Base-by-base conservation (phyloP, 2,113 vertebrate genomes). In the Ochotona curzoniae region DNA sequence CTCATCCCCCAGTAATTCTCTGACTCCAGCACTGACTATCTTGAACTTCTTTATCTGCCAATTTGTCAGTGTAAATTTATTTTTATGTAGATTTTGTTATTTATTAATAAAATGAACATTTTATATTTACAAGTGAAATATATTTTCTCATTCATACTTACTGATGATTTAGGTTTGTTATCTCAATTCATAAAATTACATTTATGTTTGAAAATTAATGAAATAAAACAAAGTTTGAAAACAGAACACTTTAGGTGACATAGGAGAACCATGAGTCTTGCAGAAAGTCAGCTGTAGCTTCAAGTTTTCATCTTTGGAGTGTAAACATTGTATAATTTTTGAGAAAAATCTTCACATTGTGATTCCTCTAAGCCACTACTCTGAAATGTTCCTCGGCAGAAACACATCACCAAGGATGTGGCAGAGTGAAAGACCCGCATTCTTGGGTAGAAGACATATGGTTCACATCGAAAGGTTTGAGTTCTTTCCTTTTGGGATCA, bases 141-240 rank as follows among this genome's bases (percentile, higher is more conserved):
- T 13, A 47, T 93, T 81, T 91, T 74, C n/a, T 90, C 14, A 85
- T 66, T 14, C 26, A 83, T 54, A n/a, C 11, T 78, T 89, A 81
- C 78, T 4, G 54, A 57, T 57, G 54, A 35, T 32, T 89, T 61
- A 92, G 74, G 85, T 95, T 28, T 60, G 20, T 89, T 93, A 54
- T 83, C 89, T 92, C 10, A 75, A 80, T 70, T 89, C 17, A 83
- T 2, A 91, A 85, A 82, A 78, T 88, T 64, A 70, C 63, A 91
- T 83, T 82, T 51, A 20, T 38, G 49, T 95, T 63, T 61, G 60
- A 93, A 8, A 92, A 81, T 78, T 87, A 93, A 93, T 73, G 61
- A 38, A 49, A 69, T 71, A 57, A 66, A 89, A 90, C 61, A 87
- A 90, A 87, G n/a, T 64, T 57, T 38, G 9, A 87, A 94, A 69